Evolutionary conservation across 92 coral and sea anemone species (phyloP).

Genomic region (Muricea muricata): DNA sequence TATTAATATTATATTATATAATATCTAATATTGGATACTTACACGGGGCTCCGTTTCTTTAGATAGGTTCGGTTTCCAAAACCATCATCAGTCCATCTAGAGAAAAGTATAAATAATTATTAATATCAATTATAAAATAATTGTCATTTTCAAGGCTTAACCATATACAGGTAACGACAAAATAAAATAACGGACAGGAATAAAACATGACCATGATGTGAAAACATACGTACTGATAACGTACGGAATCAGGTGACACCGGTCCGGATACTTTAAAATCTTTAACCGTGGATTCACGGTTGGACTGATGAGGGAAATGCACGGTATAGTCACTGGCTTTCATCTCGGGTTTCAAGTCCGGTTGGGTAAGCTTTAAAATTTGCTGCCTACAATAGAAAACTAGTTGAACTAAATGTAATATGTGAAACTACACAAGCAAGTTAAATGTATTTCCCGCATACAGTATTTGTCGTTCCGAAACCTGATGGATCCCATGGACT

Average conservation of each 20-base stretch:
- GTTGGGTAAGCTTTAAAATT: slow-evolving; percentile 72
- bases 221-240: slow-evolving; percentile 91
- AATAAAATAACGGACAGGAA: not conserved
- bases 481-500: too few species aligned
- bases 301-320: slow-evolving; percentile 84
- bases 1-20: too few species aligned
- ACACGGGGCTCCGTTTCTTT: slow-evolving; percentile 76
- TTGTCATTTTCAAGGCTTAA: too few species aligned
- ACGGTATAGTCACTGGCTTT: slow-evolving; percentile 92
- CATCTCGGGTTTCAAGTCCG: slow-evolving; percentile 78
- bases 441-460: too few species aligned
- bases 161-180: too few species aligned
- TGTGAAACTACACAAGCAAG: too few species aligned
- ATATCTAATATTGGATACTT: too few species aligned
- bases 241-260: slow-evolving; percentile 86
- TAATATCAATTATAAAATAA: too few species aligned
- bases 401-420: not conserved
- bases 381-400: slow-evolving; percentile 4
- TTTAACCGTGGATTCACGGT: slow-evolving; percentile 54
- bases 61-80: slow-evolving; percentile 94
- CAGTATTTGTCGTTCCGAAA: too few species aligned
- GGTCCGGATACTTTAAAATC: slow-evolving; percentile 88
- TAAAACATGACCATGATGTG: not conserved
- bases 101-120: not conserved
- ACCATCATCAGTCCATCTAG: slow-evolving; percentile 98